Evolutionary conservation across 2,797 vertebrate genomes (phyloP), one percentile per base, ranked within the genome.

Genomic region (Allenopithecus nigroviridis): DNA sequence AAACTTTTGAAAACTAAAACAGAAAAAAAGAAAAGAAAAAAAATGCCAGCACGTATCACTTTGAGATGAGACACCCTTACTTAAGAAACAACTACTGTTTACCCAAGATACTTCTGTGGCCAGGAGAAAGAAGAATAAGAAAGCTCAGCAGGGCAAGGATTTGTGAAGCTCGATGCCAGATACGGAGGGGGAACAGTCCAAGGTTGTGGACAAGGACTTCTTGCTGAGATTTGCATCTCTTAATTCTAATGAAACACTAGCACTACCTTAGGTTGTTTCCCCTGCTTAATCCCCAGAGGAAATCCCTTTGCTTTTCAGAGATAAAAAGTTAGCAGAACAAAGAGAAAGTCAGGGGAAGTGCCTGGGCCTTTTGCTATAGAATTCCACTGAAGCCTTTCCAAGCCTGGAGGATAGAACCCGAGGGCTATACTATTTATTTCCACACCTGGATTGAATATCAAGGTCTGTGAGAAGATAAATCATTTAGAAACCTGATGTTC

Each of bases 301-400:
- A 99, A 99, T 99, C 98, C 98, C 92, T 98, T 39, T 94, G 97
- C 94, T 96, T 98, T 98, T 98, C 97, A 94, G 95, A 98, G 97
- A 97, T 89, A 98, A 98, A 98, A 98, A 72, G 88, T 95, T 89
- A 88, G 64, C 11, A 97, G 95, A 98, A 97, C 92, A 98, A 98
- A 98, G 97, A 84, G 86, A 97, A 98, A 97, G 95, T 74, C 91
- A 90, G 92, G 91, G 93, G 93, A 98, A 98, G 94, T 14, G 48
- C 94, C 19, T 1, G 81, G 94, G 93, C 96, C 97, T 97, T 98
- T 64, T 68, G 93, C 96, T 98, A 87, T 96, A 96, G 87, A 97
- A 96, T 99, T 98, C 98, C 98, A 97, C 96, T 97, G 98, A 98
- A 98, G 97, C 89, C 96, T 96, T 97, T 98, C 97, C 98, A 98